Base-by-base conservation (phyloP, 2,888 invertebrate genomes). In the Sarcophaga subvicina region DNA sequence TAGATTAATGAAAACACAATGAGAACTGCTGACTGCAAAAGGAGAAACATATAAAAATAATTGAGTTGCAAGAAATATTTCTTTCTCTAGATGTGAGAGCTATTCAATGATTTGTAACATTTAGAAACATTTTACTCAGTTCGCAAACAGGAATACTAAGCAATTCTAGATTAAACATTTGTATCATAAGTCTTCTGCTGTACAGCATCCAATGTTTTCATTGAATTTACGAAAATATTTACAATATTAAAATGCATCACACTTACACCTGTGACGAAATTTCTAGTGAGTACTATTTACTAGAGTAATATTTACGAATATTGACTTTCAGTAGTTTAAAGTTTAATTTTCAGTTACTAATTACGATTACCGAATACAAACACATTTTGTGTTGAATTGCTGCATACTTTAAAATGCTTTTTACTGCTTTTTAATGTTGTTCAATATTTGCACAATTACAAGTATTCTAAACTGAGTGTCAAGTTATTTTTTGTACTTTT, bases 391-490 rank as follows among this genome's bases (percentile, higher is more conserved):
- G n/a, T 67, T 37, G 37, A 17, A 66, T 66, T 66, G 66, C 54
- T 76, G 54, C 27, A 60, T 59, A 67, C 20, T 71, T 72, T 22
- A 27, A 47, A 47, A 49, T 37, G 37, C 37, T 37, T 37, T 37
- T 37, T 37, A 37, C 10, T 37, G 10, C 63, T 37, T 79, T 62
- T 80, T 77, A 72, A 72, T 72, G n/a, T 20, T 67, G 49, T 60
- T 80, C 47, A 83, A 80, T 86, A 83, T 86, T 86, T 80, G 54
- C 80, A 20, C 22, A 72, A 47, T 47, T 72, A 10, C 77, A 83
- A 80, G 83, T 76, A 14, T 83, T 82, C 60, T 79, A 37, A 84
- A 60, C 78, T 25, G 78, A 78, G 27, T 81, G 73, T 37, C 37
- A 0, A 37, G 6, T 0, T 0, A 0, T 37, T 10, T 37, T 37